These are phyloP conservation scores for Anolis apletophallus DNA, from an alignment of 2,797 vertebrate species.

Conservation along the genomic window DNA sequence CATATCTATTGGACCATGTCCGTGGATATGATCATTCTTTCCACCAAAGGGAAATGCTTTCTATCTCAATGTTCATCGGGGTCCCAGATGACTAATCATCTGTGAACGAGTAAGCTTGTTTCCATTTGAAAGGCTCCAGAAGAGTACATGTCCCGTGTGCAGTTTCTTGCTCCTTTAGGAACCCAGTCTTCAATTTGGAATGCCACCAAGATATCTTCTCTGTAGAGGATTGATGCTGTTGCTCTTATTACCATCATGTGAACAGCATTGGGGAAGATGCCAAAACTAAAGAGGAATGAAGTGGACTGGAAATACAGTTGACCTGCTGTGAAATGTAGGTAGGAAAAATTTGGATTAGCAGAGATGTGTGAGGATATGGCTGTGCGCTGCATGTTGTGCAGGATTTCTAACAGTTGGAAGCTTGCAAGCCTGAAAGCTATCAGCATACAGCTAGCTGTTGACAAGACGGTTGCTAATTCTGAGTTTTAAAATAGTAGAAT, in stretches of 20 bases:
- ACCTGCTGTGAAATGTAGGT: slow-evolving; percentile 27
- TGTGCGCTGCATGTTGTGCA: background rate
- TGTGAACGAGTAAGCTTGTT: slow-evolving; percentile 27
- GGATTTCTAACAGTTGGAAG: slow-evolving; percentile 32
- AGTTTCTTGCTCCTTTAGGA: background rate
- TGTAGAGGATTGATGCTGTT: background rate
- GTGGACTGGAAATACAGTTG: slow-evolving; percentile 25
- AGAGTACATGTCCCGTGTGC: background rate
- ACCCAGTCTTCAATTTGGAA: slow-evolving; percentile 11
- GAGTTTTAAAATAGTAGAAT: slow-evolving; percentile 22
- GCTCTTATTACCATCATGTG: slow-evolving; percentile 16
- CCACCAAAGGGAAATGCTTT: slow-evolving; percentile 24
- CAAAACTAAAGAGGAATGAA: slow-evolving; percentile 23
- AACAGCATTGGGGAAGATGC: slow-evolving; percentile 20
- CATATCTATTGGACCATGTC: slow-evolving; percentile 22
- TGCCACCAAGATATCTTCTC: slow-evolving; percentile 25
- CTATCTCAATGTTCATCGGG: slow-evolving; percentile 8
- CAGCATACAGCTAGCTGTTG: slow-evolving; percentile 24
- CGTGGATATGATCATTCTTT: slow-evolving; percentile 13
- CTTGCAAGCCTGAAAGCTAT: slow-evolving; percentile 22
- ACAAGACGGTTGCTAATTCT: slow-evolving; percentile 21
- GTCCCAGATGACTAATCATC: slow-evolving; percentile 31
- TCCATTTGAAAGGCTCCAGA: slow-evolving; percentile 30
- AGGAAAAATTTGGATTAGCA: slow-evolving; percentile 39
- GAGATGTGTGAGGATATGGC: slow-evolving; percentile 21